These are phyloP conservation scores for Odontothrips loti DNA, from an alignment of 2,888 invertebrate genomes.

Conservation along the genomic window DNA sequence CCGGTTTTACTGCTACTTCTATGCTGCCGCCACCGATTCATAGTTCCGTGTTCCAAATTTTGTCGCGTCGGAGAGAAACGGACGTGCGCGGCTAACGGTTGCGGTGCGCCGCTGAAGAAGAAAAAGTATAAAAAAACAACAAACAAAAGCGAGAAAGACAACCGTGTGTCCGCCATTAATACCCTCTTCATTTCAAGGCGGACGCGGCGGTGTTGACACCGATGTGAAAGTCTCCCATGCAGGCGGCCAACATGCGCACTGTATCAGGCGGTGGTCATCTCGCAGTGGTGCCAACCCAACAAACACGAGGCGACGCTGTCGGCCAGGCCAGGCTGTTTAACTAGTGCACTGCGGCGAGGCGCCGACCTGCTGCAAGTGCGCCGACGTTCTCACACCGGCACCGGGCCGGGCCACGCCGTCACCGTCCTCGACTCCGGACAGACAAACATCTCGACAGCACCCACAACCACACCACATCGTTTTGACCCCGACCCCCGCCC, in stretches of 20 bases:
- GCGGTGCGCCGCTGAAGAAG: background rate
- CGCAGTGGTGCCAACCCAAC: background rate
- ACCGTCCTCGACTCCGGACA: no score
- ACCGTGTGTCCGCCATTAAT: background rate
- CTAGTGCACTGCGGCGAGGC: background rate
- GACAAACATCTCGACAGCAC: no score
- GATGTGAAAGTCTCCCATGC: slow-evolving; percentile 10
- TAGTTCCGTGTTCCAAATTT: no score
- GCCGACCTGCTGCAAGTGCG: background rate
- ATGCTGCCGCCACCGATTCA: no score
- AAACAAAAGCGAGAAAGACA: background rate
- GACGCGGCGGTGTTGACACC: background rate
- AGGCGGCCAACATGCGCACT: background rate
- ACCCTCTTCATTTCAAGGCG: background rate
- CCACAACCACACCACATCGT: no score
- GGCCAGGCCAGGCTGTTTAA: background rate
- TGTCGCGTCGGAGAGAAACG: no score
- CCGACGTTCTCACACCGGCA: background rate
- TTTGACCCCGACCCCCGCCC: no score
- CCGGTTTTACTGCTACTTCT: no score
- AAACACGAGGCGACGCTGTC: background rate
- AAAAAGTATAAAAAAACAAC: background rate
- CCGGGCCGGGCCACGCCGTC: no score
- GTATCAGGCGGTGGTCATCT: background rate
- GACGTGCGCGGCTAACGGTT: no score